Evolutionary conservation across 2,888 invertebrate species (phyloP), one percentile per base, ranked within the genome.

Genomic region (Autographa pulchrina): DNA sequence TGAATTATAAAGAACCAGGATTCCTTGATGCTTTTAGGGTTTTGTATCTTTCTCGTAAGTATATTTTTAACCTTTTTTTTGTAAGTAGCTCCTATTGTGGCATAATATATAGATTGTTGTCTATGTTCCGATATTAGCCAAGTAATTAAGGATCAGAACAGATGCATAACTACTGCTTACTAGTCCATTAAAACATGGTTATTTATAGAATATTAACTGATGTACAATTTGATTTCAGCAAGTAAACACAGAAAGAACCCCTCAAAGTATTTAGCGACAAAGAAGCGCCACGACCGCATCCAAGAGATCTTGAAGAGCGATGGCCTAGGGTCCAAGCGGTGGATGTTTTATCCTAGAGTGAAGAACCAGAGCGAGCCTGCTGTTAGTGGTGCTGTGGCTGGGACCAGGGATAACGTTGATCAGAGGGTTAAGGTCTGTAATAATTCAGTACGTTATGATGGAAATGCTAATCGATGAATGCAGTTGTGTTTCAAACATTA

Each of bases 11-110:
- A 67, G 91, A 93, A 48, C 94, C 94, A 0, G 87, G 91, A 0
- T 91, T 95, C 78, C 75, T 94, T 74, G 95, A 96, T 68, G 93
- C 95, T 0, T 96, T 96, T 65, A 85, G 95, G 75, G 92, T 96
- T 56, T 76, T 95, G 65, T 95, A 94, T 85, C 88, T 95, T 41
- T 90, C 90, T 70, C 90, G 95, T 96, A 74, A 90, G 93, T 90
- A 0, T 0, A 16, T 25, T 16, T 59, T 59, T 38, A 9, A 14
- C 16, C 16, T 48, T 35, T 8, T 8, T 35, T 32, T n/a, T n/a
- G n/a, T n/a, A n/a, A n/a, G n/a, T n/a, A n/a, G n/a, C n/a, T n/a
- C n/a, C n/a, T n/a, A n/a, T n/a, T n/a, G n/a, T n/a, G n/a, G n/a
- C n/a, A n/a, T n/a, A n/a, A n/a, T n/a, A n/a, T n/a, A n/a, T n/a